A percentile compares a stretch with the other conserved stretches of the same genome.
Conservation (phyloP, 2,113 vertebrate species). For the Cettia cetti region DNA sequence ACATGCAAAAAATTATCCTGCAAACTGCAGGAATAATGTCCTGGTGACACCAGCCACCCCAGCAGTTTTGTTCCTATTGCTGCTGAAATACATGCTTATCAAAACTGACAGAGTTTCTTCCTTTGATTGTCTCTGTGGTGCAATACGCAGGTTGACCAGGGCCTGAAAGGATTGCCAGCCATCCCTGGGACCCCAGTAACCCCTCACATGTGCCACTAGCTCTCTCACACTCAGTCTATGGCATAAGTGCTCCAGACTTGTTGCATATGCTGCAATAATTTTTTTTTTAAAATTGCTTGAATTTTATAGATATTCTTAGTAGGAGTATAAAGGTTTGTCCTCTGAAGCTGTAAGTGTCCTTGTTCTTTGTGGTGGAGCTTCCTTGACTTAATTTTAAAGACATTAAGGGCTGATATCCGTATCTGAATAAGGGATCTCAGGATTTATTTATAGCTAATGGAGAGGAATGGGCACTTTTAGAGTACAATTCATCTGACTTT, state of each 20-base stretch:
- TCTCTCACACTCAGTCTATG: not conserved
- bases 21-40: not conserved
- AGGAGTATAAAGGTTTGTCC: not conserved
- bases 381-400: not conserved
- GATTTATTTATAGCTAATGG: not conserved
- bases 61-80: not conserved
- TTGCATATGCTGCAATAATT: not conserved
- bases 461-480: not conserved
- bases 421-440: not conserved
- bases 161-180: not conserved
- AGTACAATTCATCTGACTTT: not conserved
- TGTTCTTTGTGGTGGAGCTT: not conserved
- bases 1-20: not conserved
- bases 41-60: fast-evolving
- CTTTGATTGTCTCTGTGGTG: not conserved
- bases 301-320: not conserved
- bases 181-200: not conserved
- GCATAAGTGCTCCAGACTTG: not conserved
- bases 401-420: not conserved
- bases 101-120: not conserved
- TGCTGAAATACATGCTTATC: not conserved
- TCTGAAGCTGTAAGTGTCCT: not conserved
- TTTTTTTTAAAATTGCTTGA: not conserved
- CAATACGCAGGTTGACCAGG: fast-evolving
- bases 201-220: not conserved